Conservation (phyloP, 2,113 vertebrate genomes). For the Tragelaphus strepsiceros region DNA sequence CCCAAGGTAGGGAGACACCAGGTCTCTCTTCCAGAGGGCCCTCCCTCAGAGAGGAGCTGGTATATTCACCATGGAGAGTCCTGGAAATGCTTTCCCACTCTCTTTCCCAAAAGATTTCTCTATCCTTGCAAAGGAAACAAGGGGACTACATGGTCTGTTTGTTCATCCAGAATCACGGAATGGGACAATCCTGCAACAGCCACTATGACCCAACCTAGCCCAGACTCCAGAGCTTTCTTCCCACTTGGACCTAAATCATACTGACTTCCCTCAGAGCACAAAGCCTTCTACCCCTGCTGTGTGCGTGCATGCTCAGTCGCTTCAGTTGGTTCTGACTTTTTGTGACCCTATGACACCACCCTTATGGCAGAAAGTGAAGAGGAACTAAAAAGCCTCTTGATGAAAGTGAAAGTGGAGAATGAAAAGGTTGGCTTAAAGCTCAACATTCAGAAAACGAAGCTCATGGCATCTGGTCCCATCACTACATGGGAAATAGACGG, state of each 20-base stretch:
- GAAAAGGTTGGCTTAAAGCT: no score
- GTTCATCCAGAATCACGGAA: neutral
- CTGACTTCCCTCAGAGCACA: neutral
- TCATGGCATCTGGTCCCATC: no score
- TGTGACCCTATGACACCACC: neutral
- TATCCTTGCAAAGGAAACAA: neutral
- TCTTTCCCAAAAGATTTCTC: neutral
- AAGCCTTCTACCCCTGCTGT: neutral
- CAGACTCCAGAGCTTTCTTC: neutral
- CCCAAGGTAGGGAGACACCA: neutral
- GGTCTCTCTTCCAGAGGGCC: neutral
- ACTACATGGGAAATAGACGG: no score
- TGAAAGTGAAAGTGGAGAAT: no score
- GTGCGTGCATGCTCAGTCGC: rapidly evolving
- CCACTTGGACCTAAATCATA: neutral
- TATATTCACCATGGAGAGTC: neutral
- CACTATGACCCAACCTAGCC: neutral
- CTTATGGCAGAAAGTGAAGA: no score
- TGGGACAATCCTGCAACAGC: neutral
- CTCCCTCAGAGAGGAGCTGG: neutral
- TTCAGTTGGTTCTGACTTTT: neutral
- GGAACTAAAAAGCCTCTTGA: no score
- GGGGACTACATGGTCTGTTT: neutral
- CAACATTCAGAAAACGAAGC: no score
- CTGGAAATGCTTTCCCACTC: neutral